Conservation (phyloP, 2,888 invertebrate genomes). For the Troides oblongomaculatus region DNA sequence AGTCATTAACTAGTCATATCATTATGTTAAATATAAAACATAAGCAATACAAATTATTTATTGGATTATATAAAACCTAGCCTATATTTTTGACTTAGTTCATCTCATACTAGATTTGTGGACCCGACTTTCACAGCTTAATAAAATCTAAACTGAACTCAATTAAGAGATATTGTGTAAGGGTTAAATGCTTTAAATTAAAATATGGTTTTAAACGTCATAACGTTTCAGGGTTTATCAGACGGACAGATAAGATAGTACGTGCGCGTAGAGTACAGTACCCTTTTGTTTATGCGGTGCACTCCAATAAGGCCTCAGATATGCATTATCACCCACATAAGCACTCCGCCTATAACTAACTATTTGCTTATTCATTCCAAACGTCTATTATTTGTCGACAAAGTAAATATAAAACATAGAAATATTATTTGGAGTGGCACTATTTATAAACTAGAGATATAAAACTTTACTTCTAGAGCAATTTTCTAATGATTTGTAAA, state of each 20-base stretch:
- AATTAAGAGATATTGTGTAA: background rate
- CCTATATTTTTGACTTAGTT: too few relatives aligned
- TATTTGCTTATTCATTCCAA: slow-evolving; percentile 59
- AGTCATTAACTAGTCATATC: background rate
- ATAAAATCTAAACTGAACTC: background rate
- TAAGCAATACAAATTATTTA: too few relatives aligned
- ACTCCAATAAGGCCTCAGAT: slow-evolving; percentile 66
- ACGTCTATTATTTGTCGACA: slow-evolving; percentile 53
- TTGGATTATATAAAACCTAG: too few relatives aligned
- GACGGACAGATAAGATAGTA: slow-evolving; percentile 65
- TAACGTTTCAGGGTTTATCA: slow-evolving; percentile 64
- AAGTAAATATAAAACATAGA: slow-evolving; percentile 25
- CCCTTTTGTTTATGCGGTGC: slow-evolving; percentile 70
- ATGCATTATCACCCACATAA: slow-evolving; percentile 59
- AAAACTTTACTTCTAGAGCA: slow-evolving; percentile 12
- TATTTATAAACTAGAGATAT: background rate
- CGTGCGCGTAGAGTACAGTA: slow-evolving; percentile 45
- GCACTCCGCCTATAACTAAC: slow-evolving; percentile 37
- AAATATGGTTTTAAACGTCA: slow-evolving; percentile 52
- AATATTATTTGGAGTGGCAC: slow-evolving; percentile 12
- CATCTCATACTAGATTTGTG: too few relatives aligned
- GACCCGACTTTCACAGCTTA: too few relatives aligned
- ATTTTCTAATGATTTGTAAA: slow-evolving; percentile 26
- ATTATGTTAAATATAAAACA: background rate
- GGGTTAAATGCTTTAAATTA: slow-evolving; percentile 40